phyloP scores from a whole-genome alignment of 2,888 invertebrate genomes.

The Homarus gammarus region DNA sequence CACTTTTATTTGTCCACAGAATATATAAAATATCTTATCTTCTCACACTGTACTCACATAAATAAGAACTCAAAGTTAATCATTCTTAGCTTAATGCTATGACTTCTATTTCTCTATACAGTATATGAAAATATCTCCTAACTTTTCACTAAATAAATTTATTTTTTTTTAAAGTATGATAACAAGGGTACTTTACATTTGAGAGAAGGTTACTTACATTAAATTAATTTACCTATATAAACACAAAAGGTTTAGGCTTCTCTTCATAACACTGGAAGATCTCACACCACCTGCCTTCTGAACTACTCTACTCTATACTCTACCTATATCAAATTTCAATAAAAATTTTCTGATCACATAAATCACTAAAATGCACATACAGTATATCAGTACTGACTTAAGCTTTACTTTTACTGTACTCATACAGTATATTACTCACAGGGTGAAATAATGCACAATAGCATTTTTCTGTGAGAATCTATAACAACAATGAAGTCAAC shows the following conservation, averaged over 20 bases:
- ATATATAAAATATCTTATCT: too few relatives aligned
- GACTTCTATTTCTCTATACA: neutral
- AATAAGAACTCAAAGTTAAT: too few relatives aligned
- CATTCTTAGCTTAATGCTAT: neutral
- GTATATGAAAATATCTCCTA: neutral
- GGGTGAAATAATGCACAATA: neutral
- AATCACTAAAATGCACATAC: neutral
- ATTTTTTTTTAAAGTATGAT: neutral
- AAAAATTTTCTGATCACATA: neutral
- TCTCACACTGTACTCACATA: too few relatives aligned
- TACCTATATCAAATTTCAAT: neutral
- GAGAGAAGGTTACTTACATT: neutral
- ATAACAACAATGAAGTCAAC: neutral
- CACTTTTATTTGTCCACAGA: too few relatives aligned
- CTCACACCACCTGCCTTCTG: neutral
- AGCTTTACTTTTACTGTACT: too few relatives aligned
- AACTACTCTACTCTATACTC: neutral
- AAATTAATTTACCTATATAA: neutral
- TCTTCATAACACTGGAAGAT: conserved; percentile 10
- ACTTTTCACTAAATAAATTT: neutral
- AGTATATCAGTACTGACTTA: too few relatives aligned
- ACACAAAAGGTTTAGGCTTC: neutral
- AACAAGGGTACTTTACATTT: neutral
- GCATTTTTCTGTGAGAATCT: neutral
- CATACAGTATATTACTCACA: neutral